A percentile compares a stretch with the other conserved stretches of the same genome.
phyloP scores from a whole-genome alignment of 2,888 invertebrate genomes.

The Rhagonycha fulva region DNA sequence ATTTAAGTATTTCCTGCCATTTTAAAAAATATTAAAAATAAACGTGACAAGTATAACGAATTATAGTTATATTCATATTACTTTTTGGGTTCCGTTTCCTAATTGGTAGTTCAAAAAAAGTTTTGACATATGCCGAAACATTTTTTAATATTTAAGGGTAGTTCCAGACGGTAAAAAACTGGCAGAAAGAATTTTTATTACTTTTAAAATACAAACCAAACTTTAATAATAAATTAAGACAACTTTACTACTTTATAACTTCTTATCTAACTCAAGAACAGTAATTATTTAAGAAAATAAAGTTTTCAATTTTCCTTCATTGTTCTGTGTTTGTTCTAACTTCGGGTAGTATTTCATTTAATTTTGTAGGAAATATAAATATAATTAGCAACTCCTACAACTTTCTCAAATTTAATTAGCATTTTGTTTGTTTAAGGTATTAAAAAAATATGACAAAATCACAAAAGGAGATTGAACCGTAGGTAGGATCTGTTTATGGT shows the following conservation, averaged over 20 bases:
- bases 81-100: slow-evolving; percentile 19
- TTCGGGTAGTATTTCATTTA: background rate
- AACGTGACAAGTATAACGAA: slow-evolving; percentile 8
- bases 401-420: background rate
- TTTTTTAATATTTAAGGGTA: background rate
- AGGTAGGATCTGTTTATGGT: background rate
- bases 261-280: background rate
- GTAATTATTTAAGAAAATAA: background rate
- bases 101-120: slow-evolving; percentile 17
- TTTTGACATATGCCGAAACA: slow-evolving; percentile 8
- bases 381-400: background rate
- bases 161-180: background rate
- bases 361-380: background rate
- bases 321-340: background rate
- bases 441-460: background rate
- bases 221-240: background rate
- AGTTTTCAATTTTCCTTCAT: background rate
- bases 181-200: background rate
- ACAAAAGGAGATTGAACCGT: background rate
- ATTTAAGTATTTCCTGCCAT: slow-evolving; percentile 13
- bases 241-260: background rate
- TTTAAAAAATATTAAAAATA: slow-evolving; percentile 13
- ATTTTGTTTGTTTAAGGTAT: background rate
- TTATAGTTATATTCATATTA: slow-evolving; percentile 7
- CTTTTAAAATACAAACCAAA: background rate